Evolutionary conservation across 1,140 invertebrate species (phyloP).

Genomic region (Nasonia vitripennis): DNA sequence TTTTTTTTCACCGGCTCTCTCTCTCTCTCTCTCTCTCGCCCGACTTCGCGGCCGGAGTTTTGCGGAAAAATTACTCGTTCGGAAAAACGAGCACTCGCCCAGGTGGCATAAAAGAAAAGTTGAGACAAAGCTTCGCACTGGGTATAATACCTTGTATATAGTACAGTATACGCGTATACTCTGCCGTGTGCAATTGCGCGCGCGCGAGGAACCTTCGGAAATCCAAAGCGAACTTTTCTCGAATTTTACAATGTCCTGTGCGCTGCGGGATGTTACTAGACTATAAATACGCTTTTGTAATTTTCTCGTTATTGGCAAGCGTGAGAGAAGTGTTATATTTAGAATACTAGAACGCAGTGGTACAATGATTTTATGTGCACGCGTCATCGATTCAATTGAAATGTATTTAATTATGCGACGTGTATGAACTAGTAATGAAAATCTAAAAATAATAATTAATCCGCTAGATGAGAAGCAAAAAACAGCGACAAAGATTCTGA

Average conservation of each 20-base stretch:
- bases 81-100: not conserved
- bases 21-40: not conserved
- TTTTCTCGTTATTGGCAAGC: not conserved
- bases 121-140: constrained; percentile 20
- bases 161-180: not conserved
- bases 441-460: not conserved
- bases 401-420: not conserved
- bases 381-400: not conserved
- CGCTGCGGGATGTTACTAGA: not conserved
- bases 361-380: too few relatives aligned
- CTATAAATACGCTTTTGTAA: not conserved
- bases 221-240: not conserved
- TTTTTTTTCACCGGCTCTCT: not conserved
- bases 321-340: not conserved
- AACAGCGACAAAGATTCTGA: not conserved
- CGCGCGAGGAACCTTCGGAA: not conserved
- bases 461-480: not conserved
- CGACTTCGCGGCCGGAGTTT: constrained; percentile 5
- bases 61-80: constrained; percentile 22
- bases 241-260: not conserved
- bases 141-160: not conserved
- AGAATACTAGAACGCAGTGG: not conserved
- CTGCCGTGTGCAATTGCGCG: too few relatives aligned
- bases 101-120: constrained; percentile 23
- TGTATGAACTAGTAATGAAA: not conserved